These are phyloP conservation scores for Junonia oenone DNA, from an alignment of 2,888 invertebrate species.

Conservation along the genomic window DNA sequence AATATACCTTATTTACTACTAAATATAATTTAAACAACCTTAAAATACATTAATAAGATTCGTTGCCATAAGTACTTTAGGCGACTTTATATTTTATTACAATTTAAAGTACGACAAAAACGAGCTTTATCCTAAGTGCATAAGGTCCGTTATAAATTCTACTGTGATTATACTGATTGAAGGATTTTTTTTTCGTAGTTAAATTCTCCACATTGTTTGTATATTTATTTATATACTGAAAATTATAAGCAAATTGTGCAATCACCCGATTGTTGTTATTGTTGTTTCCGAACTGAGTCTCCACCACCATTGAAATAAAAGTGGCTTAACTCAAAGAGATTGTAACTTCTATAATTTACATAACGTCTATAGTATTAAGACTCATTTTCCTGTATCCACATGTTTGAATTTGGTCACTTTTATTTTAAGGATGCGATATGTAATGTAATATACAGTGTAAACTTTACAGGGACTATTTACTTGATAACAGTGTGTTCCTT, in stretches of 20 bases:
- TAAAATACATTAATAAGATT: too few species aligned
- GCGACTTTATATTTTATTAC: constrained; percentile 6
- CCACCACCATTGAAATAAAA: not conserved
- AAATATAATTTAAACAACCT: too few species aligned
- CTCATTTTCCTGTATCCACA: not conserved
- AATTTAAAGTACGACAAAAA: not conserved
- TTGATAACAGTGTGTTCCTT: too few species aligned
- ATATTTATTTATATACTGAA: constrained; percentile 1
- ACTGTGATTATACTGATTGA: constrained; percentile 7
- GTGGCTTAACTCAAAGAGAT: too few species aligned
- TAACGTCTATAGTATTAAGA: too few species aligned
- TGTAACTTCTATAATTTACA: too few species aligned
- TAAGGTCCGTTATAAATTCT: constrained; percentile 2
- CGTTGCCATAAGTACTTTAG: constrained; percentile 10
- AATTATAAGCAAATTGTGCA: constrained; percentile 12
- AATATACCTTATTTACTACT: too few species aligned
- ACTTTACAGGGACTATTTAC: too few species aligned
- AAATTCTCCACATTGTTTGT: not conserved
- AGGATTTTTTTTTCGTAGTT: not conserved
- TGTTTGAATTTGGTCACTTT: too few species aligned
- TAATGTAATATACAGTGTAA: too few species aligned
- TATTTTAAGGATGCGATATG: too few species aligned
- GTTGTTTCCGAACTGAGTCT: constrained; percentile 10
- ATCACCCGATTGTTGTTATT: constrained; percentile 11
- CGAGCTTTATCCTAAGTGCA: not conserved